phyloP scores from a whole-genome alignment of 2,113 vertebrate genomes.

The Dromas ardeola region DNA sequence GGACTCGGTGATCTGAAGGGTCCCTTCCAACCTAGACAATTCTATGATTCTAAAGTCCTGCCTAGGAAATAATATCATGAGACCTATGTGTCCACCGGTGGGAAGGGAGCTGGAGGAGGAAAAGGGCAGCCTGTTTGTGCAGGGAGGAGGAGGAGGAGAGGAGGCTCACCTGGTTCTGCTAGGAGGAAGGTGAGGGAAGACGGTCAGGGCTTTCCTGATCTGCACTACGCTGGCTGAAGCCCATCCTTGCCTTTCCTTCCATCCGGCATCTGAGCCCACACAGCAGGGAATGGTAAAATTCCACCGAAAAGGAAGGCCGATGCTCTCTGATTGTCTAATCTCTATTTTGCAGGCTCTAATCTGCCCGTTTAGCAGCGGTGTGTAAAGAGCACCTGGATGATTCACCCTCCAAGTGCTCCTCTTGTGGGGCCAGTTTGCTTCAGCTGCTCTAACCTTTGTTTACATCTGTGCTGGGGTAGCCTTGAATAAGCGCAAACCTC shows the following conservation, averaged over 20 bases:
- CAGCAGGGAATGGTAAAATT: not conserved
- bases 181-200: not conserved
- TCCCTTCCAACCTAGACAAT: not conserved
- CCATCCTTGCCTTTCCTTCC: not conserved
- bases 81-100: accelerated
- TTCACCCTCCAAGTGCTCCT: not conserved
- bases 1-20: not conserved
- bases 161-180: not conserved
- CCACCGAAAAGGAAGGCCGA: not conserved
- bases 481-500: not conserved
- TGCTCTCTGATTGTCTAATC: not conserved
- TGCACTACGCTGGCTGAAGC: accelerated
- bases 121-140: not conserved
- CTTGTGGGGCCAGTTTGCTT: not conserved
- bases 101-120: not conserved
- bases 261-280: accelerated
- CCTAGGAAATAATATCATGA: not conserved
- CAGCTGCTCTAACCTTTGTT: not conserved
- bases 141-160: not conserved
- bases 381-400: not conserved
- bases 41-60: not conserved
- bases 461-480: not conserved
- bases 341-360: not conserved
- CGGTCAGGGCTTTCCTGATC: not conserved
- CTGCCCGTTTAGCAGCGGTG: not conserved